phyloP scores from a whole-genome alignment of 1,140 invertebrate species.

The Trichomalopsis sarcophagae region DNA sequence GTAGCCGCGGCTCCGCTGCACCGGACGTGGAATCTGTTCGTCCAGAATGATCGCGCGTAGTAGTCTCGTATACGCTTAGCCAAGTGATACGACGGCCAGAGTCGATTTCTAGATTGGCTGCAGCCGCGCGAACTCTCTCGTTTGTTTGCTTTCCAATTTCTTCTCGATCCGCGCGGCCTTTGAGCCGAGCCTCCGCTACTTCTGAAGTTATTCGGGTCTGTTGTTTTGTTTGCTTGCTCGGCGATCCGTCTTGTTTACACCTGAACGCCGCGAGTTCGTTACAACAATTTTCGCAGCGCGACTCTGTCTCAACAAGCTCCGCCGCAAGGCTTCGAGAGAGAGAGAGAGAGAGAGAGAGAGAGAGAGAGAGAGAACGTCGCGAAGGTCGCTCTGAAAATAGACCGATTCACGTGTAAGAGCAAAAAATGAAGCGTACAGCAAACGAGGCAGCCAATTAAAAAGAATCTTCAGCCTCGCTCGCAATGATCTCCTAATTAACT shows the following conservation, averaged over 20 bases:
- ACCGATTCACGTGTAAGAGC: background rate
- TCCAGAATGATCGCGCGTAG: background rate
- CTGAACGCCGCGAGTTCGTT: background rate
- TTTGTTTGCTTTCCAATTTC: background rate
- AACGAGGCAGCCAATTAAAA: background rate
- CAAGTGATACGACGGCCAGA: background rate
- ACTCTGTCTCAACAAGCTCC: background rate
- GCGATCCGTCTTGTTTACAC: background rate
- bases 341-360: background rate
- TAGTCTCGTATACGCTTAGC: background rate
- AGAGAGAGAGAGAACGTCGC: background rate
- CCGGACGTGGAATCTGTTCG: conserved; percentile 12
- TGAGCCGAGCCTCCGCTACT: background rate
- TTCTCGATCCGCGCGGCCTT: background rate
- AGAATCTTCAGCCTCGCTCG: background rate
- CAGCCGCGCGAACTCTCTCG: background rate
- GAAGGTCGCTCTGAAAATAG: background rate
- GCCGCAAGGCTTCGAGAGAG: background rate
- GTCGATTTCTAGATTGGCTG: background rate
- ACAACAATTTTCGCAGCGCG: background rate
- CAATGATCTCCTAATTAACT: background rate
- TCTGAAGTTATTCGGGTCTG: background rate
- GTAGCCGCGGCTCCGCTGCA: background rate
- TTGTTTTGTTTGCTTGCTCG: background rate
- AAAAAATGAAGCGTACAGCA: background rate